Percentiles rank a stretch among this genome's conserved stretches.
Conservation (phyloP, 2,797 vertebrate species). For the Remorina albescens region DNA sequence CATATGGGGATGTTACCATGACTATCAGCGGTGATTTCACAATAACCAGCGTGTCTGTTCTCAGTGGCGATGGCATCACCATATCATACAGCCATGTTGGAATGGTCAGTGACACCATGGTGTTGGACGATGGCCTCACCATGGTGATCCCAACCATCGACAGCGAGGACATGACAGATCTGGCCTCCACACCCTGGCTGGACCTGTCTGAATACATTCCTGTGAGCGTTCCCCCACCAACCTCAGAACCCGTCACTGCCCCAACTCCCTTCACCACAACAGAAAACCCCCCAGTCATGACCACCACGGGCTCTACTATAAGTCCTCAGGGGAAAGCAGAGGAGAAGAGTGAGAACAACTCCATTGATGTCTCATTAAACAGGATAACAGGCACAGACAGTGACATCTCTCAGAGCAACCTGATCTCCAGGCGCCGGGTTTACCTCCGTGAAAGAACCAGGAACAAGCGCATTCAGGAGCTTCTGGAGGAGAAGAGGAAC, state of each 20-base stretch:
- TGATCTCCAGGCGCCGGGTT: slow-evolving; percentile 87
- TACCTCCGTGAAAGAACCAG: slow-evolving; percentile 90
- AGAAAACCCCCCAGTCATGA: slow-evolving; percentile 18
- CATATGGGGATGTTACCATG: slow-evolving; percentile 46
- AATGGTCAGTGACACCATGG: slow-evolving; percentile 56
- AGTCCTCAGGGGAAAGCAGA: slow-evolving; percentile 66
- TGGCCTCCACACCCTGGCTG: slow-evolving; percentile 62
- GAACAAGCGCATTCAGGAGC: slow-evolving; percentile 96
- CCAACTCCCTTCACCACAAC: slow-evolving; percentile 38
- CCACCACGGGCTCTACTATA: slow-evolving; percentile 41
- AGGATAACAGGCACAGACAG: slow-evolving; percentile 80
- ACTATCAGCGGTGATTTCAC: slow-evolving; percentile 56
- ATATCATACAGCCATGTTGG: slow-evolving; percentile 46
- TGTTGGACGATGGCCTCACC: slow-evolving; percentile 63
- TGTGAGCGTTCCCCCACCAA: slow-evolving; percentile 34
- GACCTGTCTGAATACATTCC: slow-evolving; percentile 81
- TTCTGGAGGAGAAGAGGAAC: slow-evolving; percentile 92
- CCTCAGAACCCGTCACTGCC: slow-evolving; percentile 12
- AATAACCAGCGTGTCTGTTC: slow-evolving; percentile 49
- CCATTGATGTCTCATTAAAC: slow-evolving; percentile 86
- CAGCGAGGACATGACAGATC: slow-evolving; percentile 52
- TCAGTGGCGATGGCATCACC: slow-evolving; percentile 64
- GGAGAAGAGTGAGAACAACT: slow-evolving; percentile 89
- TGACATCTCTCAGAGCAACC: slow-evolving; percentile 89
- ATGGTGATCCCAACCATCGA: slow-evolving; percentile 63